Percentiles rank a stretch among this genome's conserved stretches.
Conservation (phyloP, 2,888 invertebrate species). For the Gastracanthus pulcherrimus region DNA sequence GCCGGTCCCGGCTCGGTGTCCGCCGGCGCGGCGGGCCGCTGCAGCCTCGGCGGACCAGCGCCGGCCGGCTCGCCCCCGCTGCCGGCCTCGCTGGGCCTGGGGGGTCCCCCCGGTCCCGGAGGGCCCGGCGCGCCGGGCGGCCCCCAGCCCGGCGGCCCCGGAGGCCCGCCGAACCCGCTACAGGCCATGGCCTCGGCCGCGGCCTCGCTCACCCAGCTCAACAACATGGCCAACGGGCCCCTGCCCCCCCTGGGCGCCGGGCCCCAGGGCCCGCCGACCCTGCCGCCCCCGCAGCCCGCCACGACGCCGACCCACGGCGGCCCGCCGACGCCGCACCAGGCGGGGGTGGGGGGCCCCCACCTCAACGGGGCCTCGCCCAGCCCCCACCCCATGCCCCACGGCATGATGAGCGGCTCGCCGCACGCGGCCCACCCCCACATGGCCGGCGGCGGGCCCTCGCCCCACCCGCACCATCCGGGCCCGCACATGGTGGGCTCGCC, state of each 20-base stretch:
- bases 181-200: conserved; percentile 75
- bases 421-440: conserved; percentile 74
- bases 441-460: conserved; percentile 74
- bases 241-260: conserved; percentile 73
- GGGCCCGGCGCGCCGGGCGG: conserved; percentile 51
- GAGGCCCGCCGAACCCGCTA: conserved; percentile 69
- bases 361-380: conserved; percentile 75
- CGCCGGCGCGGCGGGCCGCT: conserved; percentile 78
- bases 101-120: conserved; percentile 62
- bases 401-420: conserved; percentile 75
- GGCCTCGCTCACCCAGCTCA: conserved; percentile 75
- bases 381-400: conserved; percentile 75
- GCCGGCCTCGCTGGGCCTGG: conserved; percentile 68
- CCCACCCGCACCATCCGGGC: conserved; percentile 74
- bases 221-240: conserved; percentile 76
- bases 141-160: conserved; percentile 66
- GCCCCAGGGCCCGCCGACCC: conserved; percentile 69
- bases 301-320: conserved; percentile 75
- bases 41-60: conserved; percentile 80
- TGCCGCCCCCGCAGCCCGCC: conserved; percentile 74
- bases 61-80: conserved; percentile 72
- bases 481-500: conserved; percentile 76
- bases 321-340: conserved; percentile 73
- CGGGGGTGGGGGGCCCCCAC: conserved; percentile 71
- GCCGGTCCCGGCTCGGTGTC: conserved; percentile 77